Evolutionary conservation across 2,888 invertebrate genomes (phyloP), one percentile per base, ranked within the genome.

Genomic region (Trichogramma evanescens): DNA sequence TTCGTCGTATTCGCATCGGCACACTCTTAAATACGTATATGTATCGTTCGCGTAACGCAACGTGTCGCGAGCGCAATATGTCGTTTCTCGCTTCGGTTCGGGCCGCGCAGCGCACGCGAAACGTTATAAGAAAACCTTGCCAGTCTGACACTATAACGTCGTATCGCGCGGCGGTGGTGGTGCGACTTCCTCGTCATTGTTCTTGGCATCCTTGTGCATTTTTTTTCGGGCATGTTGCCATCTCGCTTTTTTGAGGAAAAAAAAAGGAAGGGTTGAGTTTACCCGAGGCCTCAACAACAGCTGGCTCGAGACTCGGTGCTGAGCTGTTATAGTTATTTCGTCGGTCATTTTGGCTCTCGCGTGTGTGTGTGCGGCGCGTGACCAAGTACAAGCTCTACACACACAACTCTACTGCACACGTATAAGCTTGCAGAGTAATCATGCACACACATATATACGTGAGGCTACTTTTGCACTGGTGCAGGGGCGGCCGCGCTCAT

Each of bases 61-160:
- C 26, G n/a, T 8, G 5, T 5, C 61, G 58, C 69, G 67, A 70
- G 71, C 71, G 72, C 74, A 74, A 75, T 73, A 74, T 75, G 74
- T 72, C 69, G 70, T 66, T 68, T 68, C 71, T 69, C 69, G 69
- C 68, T 68, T 63, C 67, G 49, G 4, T 49, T 7, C 46, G 13
- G 9, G 9, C 9, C 46, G 10, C 46, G 5, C n/a, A 10, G 9
- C 46, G 46, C 7, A 46, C 9, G 13, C 9, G n/a, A 26, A 26
- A 26, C 26, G 26, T 26, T n/a, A 5, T 5, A 13, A 13, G 13
- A 13, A 13, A 13, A 13, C 13, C 13, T 13, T 13, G 13, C 13
- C 13, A 13, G 13, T 13, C 13, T 2, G 48, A 26, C 26, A 26
- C 26, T 26, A 26, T 26, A 26, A 26, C 26, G 3, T 26, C 26